Percentiles rank a stretch among this genome's conserved stretches.
These are phyloP conservation scores for Erebia epiphron DNA, from an alignment of 2,888 invertebrate species.

Conservation along the genomic window DNA sequence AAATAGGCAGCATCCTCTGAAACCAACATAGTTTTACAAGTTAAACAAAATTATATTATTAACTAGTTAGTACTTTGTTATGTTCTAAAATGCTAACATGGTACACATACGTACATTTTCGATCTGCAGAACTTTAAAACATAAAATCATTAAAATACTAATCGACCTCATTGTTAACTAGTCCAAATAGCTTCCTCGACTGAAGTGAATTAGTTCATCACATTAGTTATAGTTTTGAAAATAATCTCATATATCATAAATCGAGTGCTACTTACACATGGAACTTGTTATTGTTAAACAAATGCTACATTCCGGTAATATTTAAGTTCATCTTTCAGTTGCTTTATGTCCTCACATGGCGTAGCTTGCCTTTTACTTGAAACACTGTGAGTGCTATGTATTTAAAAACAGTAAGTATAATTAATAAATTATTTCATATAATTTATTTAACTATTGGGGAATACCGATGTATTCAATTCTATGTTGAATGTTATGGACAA, in stretches of 20 bases:
- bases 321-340: slow-evolving; percentile 16
- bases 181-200: slow-evolving; percentile 43
- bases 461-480: background rate
- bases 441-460: background rate
- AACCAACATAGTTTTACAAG: slow-evolving; percentile 34
- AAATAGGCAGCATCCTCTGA: slow-evolving; percentile 58
- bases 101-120: slow-evolving; percentile 34
- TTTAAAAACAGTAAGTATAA: slow-evolving; percentile 4
- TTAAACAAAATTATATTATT: background rate
- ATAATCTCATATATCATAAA: slow-evolving; percentile 52
- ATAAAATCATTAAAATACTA: slow-evolving; percentile 45
- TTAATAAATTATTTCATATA: background rate
- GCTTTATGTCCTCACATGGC: background rate
- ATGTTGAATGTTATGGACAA: too few relatives aligned
- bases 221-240: slow-evolving; percentile 55
- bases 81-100: background rate
- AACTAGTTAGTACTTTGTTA: too few relatives aligned
- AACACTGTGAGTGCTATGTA: slow-evolving; percentile 1
- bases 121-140: slow-evolving; percentile 24
- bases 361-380: background rate
- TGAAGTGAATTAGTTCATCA: slow-evolving; percentile 45
- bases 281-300: slow-evolving; percentile 48
- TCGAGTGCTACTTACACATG: slow-evolving; percentile 54
- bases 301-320: slow-evolving; percentile 19
- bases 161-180: slow-evolving; percentile 55